These are phyloP conservation scores for Drosophila rufa DNA, from an alignment of 1,140 invertebrate genomes.

Conservation along the genomic window DNA sequence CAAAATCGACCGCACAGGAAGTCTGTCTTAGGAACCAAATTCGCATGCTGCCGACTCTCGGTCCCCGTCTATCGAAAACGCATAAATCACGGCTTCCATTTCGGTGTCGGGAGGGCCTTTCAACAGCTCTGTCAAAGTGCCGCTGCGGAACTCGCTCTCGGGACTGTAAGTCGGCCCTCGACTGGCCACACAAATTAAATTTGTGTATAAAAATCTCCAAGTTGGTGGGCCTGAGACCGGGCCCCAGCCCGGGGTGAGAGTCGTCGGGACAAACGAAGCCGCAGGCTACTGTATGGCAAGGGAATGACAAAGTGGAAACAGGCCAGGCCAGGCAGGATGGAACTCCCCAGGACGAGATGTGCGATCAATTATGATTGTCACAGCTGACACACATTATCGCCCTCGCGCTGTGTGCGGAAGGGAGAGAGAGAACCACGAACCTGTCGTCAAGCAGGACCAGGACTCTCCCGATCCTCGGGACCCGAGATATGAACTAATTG, in stretches of 20 bases:
- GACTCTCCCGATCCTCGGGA: constrained; percentile 14
- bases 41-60: constrained; percentile 50
- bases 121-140: constrained; percentile 74
- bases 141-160: constrained; percentile 38
- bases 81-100: constrained; percentile 74
- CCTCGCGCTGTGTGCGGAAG: constrained; percentile 37
- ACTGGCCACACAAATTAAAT: constrained; percentile 77
- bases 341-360: constrained; percentile 23
- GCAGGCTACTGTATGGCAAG: constrained; percentile 71
- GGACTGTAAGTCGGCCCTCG: constrained; percentile 16
- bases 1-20: constrained; percentile 69
- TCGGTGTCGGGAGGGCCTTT: constrained; percentile 58
- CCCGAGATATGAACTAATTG: constrained; percentile 74
- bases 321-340: constrained; percentile 28
- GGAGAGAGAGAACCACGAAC: constrained; percentile 36
- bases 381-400: constrained; percentile 80
- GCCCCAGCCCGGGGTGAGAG: constrained; percentile 27
- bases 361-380: constrained; percentile 82
- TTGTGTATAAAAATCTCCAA: constrained; percentile 79
- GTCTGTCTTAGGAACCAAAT: constrained; percentile 37
- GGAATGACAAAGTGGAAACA: constrained; percentile 58
- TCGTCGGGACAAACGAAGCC: constrained; percentile 52
- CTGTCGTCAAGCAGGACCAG: constrained; percentile 59
- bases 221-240: constrained; percentile 68
- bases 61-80: constrained; percentile 72